Percentiles rank a stretch among this genome's conserved stretches.
These are phyloP conservation scores for Drosophila erecta DNA, from an alignment of 1,140 invertebrate species.

Conservation along the genomic window DNA sequence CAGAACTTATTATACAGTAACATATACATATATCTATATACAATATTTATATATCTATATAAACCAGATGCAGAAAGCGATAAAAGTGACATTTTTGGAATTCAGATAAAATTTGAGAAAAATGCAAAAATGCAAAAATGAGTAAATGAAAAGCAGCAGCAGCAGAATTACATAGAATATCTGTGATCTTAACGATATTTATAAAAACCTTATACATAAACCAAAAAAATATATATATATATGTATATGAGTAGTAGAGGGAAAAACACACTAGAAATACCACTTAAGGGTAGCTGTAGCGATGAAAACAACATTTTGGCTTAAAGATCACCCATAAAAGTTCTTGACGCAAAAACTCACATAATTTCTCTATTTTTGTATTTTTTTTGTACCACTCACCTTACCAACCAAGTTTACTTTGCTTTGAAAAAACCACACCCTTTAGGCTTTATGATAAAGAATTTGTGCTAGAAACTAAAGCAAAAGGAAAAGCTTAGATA, in stretches of 20 bases:
- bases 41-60: slow-evolving; percentile 60
- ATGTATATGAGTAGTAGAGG: slow-evolving; percentile 54
- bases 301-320: slow-evolving; percentile 23
- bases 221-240: slow-evolving; percentile 44
- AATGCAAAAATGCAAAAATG: slow-evolving; percentile 10
- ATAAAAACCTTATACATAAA: slow-evolving; percentile 61
- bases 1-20: slow-evolving; percentile 52
- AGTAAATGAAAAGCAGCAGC: slow-evolving; percentile 35
- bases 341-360: slow-evolving; percentile 20
- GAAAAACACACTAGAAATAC: slow-evolving; percentile 40
- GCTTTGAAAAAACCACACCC: slow-evolving; percentile 52
- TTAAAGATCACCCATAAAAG: slow-evolving; percentile 3
- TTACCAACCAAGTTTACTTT: slow-evolving; percentile 62
- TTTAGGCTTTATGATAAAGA: slow-evolving; percentile 16
- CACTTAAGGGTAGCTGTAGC: slow-evolving; percentile 43
- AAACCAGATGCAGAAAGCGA: slow-evolving; percentile 42
- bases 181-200: slow-evolving; percentile 85
- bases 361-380: not conserved
- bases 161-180: slow-evolving; percentile 84
- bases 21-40: slow-evolving; percentile 58
- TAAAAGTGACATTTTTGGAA: slow-evolving; percentile 35
- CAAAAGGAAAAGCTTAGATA: slow-evolving; percentile 1
- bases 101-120: slow-evolving; percentile 41
- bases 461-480: slow-evolving; percentile 11
- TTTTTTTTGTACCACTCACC: not conserved